These are phyloP conservation scores for Triplophysa dalaica DNA, from an alignment of 2,113 vertebrate genomes.

Conservation along the genomic window DNA sequence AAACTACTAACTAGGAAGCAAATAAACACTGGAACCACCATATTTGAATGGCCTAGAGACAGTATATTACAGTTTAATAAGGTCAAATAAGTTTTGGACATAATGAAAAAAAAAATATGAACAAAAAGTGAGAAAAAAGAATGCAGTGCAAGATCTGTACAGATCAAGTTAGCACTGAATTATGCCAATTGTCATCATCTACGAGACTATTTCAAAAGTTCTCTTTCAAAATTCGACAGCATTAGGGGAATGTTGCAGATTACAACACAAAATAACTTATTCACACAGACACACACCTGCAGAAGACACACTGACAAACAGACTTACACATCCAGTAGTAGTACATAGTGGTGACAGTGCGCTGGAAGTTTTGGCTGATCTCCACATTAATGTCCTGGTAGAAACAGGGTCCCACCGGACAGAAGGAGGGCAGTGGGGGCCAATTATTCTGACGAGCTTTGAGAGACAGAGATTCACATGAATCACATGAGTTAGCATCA, in stretches of 20 bases:
- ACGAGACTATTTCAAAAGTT: too few relatives aligned
- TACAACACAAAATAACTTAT: neutral
- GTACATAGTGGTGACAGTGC: constrained; percentile 88
- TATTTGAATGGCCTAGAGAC: too few relatives aligned
- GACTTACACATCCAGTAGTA: constrained; percentile 96
- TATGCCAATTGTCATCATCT: too few relatives aligned
- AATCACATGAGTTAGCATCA: neutral
- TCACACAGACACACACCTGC: neutral
- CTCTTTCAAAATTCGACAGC: too few relatives aligned
- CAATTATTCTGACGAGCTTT: constrained; percentile 89
- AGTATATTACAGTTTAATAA: too few relatives aligned
- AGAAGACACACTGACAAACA: neutral
- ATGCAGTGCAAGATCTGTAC: too few relatives aligned
- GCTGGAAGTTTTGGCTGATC: constrained; percentile 89
- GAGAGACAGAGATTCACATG: neutral
- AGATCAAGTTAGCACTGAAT: too few relatives aligned
- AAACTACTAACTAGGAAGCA: neutral
- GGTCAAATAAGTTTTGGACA: too few relatives aligned
- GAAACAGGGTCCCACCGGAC: constrained; percentile 91
- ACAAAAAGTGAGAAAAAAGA: too few relatives aligned
- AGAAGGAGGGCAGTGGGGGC: constrained; percentile 91
- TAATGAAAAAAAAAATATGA: too few relatives aligned
- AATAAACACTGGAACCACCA: neutral
- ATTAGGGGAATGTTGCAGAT: too few relatives aligned
- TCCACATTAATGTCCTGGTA: constrained; percentile 94